A percentile compares a stretch with the other conserved stretches of the same genome.
These are phyloP conservation scores for Stomatorhinus ivindoensis DNA, from an alignment of 2,113 vertebrate genomes.

Conservation along the genomic window DNA sequence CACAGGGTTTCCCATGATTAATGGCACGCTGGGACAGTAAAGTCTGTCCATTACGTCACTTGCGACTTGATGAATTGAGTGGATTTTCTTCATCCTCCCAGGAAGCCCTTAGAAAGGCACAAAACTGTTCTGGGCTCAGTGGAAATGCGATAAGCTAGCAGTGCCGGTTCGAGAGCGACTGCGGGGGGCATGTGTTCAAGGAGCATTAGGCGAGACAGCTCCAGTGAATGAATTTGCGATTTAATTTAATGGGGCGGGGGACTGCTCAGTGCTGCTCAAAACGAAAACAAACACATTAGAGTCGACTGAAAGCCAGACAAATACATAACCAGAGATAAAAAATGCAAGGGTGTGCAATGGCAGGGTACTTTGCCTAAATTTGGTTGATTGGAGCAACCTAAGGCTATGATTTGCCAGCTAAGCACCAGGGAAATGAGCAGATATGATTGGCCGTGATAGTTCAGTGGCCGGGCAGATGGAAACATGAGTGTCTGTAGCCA, in stretches of 20 bases:
- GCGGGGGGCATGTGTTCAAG: neutral
- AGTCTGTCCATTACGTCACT: neutral
- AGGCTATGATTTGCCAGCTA: neutral
- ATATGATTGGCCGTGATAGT: neutral
- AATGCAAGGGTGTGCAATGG: neutral
- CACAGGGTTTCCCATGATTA: neutral
- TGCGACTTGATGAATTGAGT: neutral
- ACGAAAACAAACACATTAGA: neutral
- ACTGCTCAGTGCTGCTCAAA: neutral
- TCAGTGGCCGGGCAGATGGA: too few relatives aligned
- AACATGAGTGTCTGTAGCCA: neutral
- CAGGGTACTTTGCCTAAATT: neutral
- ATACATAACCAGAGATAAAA: neutral
- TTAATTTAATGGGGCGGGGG: neutral
- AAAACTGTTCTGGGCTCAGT: neutral
- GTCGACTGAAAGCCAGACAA: neutral
- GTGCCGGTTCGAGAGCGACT: neutral
- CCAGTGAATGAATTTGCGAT: neutral
- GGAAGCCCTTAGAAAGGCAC: neutral
- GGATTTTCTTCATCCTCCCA: conserved; percentile 5
- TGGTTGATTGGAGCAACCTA: neutral
- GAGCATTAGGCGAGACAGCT: neutral
- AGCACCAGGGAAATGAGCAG: neutral
- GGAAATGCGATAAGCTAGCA: neutral
- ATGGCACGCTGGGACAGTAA: neutral